These are phyloP conservation scores for Spilogale gracilis DNA, from an alignment of 2,113 vertebrate genomes.

Conservation along the genomic window DNA sequence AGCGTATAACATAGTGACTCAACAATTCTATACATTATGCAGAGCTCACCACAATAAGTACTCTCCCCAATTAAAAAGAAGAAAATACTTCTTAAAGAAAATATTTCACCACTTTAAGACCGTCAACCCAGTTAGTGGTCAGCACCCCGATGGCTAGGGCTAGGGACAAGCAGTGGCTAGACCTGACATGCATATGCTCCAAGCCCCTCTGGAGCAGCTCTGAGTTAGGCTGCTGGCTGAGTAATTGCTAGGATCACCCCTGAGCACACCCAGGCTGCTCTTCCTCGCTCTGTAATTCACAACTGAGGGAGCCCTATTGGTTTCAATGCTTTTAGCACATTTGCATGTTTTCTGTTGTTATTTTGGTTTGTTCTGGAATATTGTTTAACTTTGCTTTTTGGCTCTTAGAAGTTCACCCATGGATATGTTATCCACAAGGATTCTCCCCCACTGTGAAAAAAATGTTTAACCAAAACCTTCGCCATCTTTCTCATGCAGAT, in stretches of 20 bases:
- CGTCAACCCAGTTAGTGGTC: neutral
- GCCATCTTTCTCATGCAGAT: neutral
- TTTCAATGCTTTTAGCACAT: neutral
- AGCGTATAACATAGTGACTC: neutral
- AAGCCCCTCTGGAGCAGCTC: too few relatives aligned
- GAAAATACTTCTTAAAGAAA: neutral
- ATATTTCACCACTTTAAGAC: neutral
- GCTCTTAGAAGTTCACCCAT: neutral
- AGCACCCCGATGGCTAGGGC: neutral
- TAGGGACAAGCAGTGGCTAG: neutral
- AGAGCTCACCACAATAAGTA: neutral
- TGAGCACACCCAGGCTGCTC: neutral
- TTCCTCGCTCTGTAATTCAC: neutral
- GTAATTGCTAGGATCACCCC: neutral
- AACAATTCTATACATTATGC: neutral
- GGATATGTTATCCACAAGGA: neutral
- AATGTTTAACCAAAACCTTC: neutral
- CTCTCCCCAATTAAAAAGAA: neutral
- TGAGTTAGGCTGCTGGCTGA: neutral
- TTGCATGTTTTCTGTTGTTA: neutral
- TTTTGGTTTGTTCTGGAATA: neutral
- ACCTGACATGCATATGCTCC: accelerated
- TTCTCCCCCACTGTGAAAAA: neutral
- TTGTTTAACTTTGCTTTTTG: neutral
- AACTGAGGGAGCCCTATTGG: neutral